These are phyloP conservation scores for Arizona elegans DNA, from an alignment of 2,113 vertebrate genomes.

Conservation along the genomic window DNA sequence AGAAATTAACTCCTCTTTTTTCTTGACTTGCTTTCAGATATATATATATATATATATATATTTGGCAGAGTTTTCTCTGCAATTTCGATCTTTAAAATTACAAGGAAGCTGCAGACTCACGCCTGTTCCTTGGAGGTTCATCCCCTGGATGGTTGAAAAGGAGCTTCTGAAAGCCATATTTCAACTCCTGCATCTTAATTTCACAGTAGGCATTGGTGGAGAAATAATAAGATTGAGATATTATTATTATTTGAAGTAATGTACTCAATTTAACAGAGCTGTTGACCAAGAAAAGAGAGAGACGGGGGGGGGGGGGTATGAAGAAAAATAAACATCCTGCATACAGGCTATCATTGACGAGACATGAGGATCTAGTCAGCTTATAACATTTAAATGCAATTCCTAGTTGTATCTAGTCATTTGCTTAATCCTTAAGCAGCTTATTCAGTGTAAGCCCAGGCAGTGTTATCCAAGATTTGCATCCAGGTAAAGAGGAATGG, in stretches of 20 bases:
- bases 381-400: background rate
- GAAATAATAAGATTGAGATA: constrained; percentile 28
- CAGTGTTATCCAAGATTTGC: background rate
- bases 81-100: background rate
- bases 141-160: background rate
- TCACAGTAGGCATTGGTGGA: background rate
- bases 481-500: background rate
- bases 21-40: background rate
- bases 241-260: constrained; percentile 37
- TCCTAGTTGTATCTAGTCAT: background rate
- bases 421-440: background rate
- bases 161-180: background rate
- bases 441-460: background rate
- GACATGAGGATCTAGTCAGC: background rate
- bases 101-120: background rate
- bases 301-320: rapidly evolving
- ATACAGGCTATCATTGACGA: background rate
- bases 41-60: too few relatives aligned
- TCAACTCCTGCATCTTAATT: constrained; percentile 6
- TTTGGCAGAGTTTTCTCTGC: background rate
- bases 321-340: background rate
- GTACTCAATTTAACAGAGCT: constrained; percentile 19
- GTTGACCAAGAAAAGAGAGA: background rate
- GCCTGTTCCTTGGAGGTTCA: background rate
- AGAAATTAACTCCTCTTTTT: background rate